Evolutionary conservation across 2,797 vertebrate genomes (phyloP), one percentile per base, ranked within the genome.

Genomic region (Adrianichthys oophorus): DNA sequence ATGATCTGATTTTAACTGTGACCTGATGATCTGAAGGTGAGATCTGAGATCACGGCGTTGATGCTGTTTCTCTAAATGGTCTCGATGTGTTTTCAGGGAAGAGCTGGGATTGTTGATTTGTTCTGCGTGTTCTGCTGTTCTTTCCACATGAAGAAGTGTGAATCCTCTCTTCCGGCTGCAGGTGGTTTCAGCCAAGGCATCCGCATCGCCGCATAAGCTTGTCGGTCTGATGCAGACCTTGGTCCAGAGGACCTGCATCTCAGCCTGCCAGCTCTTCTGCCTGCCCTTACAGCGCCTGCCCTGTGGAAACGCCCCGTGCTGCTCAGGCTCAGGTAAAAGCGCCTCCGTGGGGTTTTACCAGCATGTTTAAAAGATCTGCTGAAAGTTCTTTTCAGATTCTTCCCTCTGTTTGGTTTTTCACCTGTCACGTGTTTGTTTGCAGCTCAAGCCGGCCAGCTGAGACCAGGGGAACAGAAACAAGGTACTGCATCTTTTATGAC

Each of bases 191-290:
- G 17, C 1, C 1, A 80, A 74, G 48, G 14, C 5, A 13, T 44
- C 23, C 61, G 62, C 14, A 58, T 59, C 79, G 62, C 52, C 79
- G 64, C 54, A 72, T 7, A 74, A 74, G 24, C 1, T 87, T 4
- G 12, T 75, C 4, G 72, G 75, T 49, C 12, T 79, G 49, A 19
- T 89, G 50, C 87, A 85, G 16, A 72, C 53, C 4, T 43, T 82
- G 24, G 56, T 70, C 4, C 61, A 47, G 55, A 90, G 83, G 65
- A 85, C 86, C 76, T 83, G 16, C 52, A 48, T 61, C 1, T 76
- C 32, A 2, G 76, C 80, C 41, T 85, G 72, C 4, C 69, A 74
- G 66, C 43, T 82, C 1, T 83, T 92, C 57, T 90, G 82, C 62
- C 58, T 80, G 12, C 82, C 84, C 1, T 16, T 85, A 4, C 72